Evolutionary conservation across 2,888 invertebrate genomes (phyloP), one percentile per base, ranked within the genome.

Genomic region (Trachelus troglodyta): DNA sequence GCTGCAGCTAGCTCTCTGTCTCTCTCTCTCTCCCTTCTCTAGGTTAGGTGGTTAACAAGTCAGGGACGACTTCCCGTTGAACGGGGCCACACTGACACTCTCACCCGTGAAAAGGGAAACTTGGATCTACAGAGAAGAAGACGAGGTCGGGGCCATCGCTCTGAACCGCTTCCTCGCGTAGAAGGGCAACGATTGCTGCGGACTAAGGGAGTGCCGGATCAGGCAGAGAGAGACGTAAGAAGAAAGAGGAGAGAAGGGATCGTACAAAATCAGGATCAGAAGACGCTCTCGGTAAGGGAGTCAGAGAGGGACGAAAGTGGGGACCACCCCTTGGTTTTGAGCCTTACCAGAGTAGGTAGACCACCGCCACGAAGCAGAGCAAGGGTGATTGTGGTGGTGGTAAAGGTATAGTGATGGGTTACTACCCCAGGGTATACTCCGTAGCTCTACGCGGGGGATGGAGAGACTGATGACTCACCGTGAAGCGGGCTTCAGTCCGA

Each of bases 401-500:
- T 76, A 9, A 15, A 23, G 37, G 71, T 74, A 69, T 33, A 34
- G 35, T 30, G 69, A 75, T 40, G 40, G 77, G 69, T 69, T 23
- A 56, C 75, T 33, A 37, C 71, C 33, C 33, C 33, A 71, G 71
- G 33, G 71, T 56, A 56, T 56, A 56, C 56, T 56, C 23, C 56
- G 56, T 56, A 56, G 56, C 23, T 15, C 56, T 71, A 31, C 33
- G 34, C 12, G 23, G 74, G 34, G 34, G 74, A 12, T 30, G 34
- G 74, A 34, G 33, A 33, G 34, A 73, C 75, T 68, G 78, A 71
- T 74, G 81, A 91, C 91, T 91, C 88, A 91, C 91, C 90, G 85
- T 78, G 85, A 83, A 77, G 92, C 90, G 73, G 94, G 94, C 82
- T 93, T 92, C 73, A 94, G 90, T 31, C 94, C 94, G 40, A 94